Evolutionary conservation across 2,888 invertebrate genomes (phyloP).

Genomic region (Yponomeuta malinellus): DNA sequence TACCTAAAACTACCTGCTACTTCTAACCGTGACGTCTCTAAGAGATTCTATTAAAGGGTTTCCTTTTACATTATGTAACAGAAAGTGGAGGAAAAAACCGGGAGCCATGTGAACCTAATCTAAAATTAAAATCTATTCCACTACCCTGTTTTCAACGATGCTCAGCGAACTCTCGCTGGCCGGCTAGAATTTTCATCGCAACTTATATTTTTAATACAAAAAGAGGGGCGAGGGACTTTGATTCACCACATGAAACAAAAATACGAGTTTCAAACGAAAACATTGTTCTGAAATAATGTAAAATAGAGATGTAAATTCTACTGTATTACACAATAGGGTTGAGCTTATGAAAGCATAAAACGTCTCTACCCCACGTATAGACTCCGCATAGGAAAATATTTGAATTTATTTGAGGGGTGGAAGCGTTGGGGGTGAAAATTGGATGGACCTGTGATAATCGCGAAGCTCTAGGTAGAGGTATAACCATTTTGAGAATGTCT

Average conservation of each 20-base stretch:
- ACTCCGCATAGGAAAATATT: not conserved
- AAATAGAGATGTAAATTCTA: not conserved
- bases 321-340: conserved; percentile 1
- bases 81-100: conserved; percentile 9
- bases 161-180: conserved; percentile 17
- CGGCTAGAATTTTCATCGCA: conserved; percentile 32
- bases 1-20: not conserved
- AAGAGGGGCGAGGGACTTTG: conserved; percentile 27
- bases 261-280: conserved; percentile 5
- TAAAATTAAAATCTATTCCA: conserved; percentile 48
- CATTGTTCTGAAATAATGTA: not conserved
- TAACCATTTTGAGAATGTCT: too few relatives aligned
- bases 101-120: conserved; percentile 36
- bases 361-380: conserved; percentile 1
- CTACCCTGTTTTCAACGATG: conserved; percentile 26
- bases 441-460: not conserved
- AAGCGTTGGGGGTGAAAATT: not conserved
- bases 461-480: too few relatives aligned
- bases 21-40: not conserved
- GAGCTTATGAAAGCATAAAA: not conserved
- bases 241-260: conserved; percentile 26
- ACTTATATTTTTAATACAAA: conserved; percentile 21
- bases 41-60: not conserved
- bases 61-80: not conserved
- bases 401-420: not conserved